phyloP scores from a whole-genome alignment of 64 coral and sea anemone genomes.

The Pachyseris speciosa region DNA sequence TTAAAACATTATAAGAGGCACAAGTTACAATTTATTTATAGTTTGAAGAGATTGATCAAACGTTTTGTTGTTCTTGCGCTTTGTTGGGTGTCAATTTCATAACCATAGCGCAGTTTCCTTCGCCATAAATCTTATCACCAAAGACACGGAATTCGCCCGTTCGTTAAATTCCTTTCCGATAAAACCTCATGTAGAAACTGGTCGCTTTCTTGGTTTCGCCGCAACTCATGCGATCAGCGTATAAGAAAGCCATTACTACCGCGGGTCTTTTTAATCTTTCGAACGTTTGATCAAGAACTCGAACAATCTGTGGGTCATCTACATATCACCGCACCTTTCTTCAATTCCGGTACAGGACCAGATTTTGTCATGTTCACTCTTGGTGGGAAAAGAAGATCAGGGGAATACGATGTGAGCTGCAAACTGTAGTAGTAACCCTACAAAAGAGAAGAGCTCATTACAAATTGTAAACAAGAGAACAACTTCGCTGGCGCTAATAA shows the following conservation, averaged over 20 bases:
- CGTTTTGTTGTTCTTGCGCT: background rate
- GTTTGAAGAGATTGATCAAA: background rate
- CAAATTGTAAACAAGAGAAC: background rate
- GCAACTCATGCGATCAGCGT: too few species aligned
- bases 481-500: background rate
- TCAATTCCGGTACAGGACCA: conserved; percentile 46
- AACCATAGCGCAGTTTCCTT: background rate
- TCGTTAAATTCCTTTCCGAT: background rate
- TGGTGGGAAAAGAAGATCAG: conserved; percentile 50
- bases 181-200: background rate
- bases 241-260: too few species aligned
- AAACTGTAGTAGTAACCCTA: conserved; percentile 35
- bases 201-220: too few species aligned
- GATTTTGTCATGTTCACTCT: conserved; percentile 27
- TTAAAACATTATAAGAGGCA: background rate
- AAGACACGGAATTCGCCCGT: background rate
- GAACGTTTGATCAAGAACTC: background rate
- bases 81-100: background rate
- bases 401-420: conserved; percentile 13
- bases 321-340: conserved; percentile 56
- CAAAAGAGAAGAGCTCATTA: background rate
- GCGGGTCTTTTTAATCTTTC: too few species aligned
- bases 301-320: background rate
- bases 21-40: background rate
- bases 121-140: background rate